Evolutionary conservation across 2,797 vertebrate species (phyloP).

Genomic region (Setipinna tenuifilis): DNA sequence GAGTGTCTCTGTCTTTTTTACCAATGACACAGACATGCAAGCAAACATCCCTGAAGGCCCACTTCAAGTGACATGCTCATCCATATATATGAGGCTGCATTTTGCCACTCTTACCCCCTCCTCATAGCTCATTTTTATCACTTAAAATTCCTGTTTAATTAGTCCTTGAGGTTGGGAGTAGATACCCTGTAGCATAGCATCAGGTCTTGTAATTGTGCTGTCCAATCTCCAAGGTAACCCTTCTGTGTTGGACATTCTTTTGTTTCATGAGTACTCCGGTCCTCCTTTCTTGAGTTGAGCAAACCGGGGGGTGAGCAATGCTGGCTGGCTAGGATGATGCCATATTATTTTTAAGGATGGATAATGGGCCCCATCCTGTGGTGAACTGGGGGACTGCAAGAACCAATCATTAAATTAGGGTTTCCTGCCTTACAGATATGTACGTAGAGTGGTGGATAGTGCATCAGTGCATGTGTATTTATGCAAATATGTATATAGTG

Average conservation of each 20-base stretch:
- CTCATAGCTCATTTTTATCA: not conserved
- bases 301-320: too few relatives aligned
- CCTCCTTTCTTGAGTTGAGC: not conserved
- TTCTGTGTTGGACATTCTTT: not conserved
- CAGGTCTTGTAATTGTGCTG: not conserved
- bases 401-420: not conserved
- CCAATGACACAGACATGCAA: not conserved
- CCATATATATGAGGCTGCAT: constrained; percentile 20
- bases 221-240: not conserved
- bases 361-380: not conserved
- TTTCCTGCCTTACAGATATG: too few relatives aligned
- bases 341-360: not conserved
- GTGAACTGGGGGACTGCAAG: not conserved
- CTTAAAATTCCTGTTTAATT: not conserved
- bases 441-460: too few relatives aligned
- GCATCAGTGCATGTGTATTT: too few relatives aligned
- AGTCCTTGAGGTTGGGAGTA: not conserved
- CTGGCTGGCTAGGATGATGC: not conserved
- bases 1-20: not conserved
- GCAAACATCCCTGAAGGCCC: not conserved
- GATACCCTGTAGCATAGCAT: not conserved
- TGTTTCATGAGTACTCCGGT: not conserved
- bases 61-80: not conserved
- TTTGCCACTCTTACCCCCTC: not conserved
- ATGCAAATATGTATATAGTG: too few relatives aligned